Evolutionary conservation across 2,113 vertebrate species (phyloP).

Genomic region (Chlamydotis undulata): DNA sequence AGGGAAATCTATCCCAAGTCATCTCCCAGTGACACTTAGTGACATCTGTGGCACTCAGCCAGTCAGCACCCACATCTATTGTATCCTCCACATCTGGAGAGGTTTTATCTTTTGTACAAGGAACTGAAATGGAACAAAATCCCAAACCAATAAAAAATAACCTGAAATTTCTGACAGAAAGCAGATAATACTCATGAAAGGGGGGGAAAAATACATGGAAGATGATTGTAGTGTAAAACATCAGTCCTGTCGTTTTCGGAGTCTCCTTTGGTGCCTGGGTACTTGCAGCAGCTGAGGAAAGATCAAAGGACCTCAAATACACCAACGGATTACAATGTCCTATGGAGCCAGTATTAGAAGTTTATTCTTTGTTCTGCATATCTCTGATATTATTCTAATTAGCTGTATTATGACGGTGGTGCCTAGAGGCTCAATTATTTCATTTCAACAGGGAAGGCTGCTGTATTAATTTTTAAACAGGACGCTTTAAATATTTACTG

Average conservation of each 20-base stretch:
- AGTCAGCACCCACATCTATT: neutral
- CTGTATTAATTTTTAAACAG: constrained; percentile 58
- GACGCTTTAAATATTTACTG: constrained; percentile 50
- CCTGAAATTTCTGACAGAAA: neutral
- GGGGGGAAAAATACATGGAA: accelerated
- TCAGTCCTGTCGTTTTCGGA: neutral
- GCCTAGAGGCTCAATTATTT: constrained; percentile 40
- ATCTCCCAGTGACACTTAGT: neutral
- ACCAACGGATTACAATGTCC: neutral
- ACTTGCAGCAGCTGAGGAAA: neutral
- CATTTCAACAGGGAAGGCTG: neutral
- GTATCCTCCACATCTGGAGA: neutral
- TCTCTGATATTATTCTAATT: constrained; percentile 54
- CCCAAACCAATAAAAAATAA: neutral
- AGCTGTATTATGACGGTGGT: neutral
- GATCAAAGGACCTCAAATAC: neutral
- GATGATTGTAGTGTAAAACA: neutral
- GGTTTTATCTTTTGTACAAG: neutral
- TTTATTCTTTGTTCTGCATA: neutral
- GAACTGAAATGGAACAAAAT: neutral
- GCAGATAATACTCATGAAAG: neutral
- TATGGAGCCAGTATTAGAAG: neutral
- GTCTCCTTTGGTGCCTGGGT: neutral
- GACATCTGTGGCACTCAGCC: neutral
- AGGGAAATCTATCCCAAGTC: neutral